Evolutionary conservation across 2,888 invertebrate species (phyloP).

Genomic region (Apamea monoglypha): DNA sequence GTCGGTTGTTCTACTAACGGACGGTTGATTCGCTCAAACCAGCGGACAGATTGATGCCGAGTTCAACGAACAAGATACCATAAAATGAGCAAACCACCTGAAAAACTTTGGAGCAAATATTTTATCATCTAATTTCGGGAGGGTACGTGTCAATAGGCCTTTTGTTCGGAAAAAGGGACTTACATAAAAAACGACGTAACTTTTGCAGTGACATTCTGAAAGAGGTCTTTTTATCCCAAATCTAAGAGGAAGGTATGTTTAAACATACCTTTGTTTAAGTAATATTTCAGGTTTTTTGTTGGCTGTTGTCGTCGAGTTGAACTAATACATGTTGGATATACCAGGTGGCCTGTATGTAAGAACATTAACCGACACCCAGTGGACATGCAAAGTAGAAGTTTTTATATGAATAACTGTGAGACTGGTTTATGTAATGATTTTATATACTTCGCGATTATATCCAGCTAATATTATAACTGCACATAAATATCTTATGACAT

Average conservation of each 20-base stretch:
- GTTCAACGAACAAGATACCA: conserved; percentile 63
- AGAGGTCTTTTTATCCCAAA: conserved; percentile 25
- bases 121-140: conserved; percentile 59
- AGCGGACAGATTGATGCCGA: conserved; percentile 54
- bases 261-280: no score
- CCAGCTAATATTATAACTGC: conserved; percentile 49
- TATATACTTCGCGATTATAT: conserved; percentile 46
- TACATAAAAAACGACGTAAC: conserved; percentile 47
- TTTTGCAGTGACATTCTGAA: conserved; percentile 35
- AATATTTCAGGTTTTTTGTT: conserved; percentile 33
- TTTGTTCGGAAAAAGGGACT: conserved; percentile 48
- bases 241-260: conserved; percentile 5
- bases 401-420: conserved; percentile 73
- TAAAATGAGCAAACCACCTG: conserved; percentile 58
- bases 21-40: conserved; percentile 60
- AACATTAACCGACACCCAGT: conserved; percentile 62
- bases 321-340: conserved; percentile 53
- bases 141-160: conserved; percentile 53
- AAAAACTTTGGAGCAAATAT: conserved; percentile 52
- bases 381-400: conserved; percentile 72
- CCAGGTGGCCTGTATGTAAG: conserved; percentile 58
- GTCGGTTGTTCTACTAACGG: conserved; percentile 68
- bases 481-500: conserved; percentile 29
- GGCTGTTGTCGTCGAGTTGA: not conserved
- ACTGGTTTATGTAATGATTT: conserved; percentile 69